Conservation (phyloP, 2,797 vertebrate genomes). For the Tachyglossus aculeatus region DNA sequence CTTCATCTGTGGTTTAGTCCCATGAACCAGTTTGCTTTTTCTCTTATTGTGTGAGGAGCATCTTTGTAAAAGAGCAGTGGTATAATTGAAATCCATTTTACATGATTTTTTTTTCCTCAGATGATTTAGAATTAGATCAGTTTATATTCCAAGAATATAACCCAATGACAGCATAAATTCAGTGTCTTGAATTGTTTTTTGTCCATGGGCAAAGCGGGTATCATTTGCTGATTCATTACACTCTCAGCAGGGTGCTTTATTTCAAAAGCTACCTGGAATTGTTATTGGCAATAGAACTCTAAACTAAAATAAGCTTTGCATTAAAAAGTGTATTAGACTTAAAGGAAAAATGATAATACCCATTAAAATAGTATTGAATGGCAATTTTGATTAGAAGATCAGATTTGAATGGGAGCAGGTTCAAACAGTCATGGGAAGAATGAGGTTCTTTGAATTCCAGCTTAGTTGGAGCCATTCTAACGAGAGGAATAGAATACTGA, state of each 20-base stretch:
- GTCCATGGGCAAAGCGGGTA: conserved; percentile 49
- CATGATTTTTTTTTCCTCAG: conserved; percentile 51
- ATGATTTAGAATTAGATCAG: conserved; percentile 69
- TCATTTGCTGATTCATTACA: conserved; percentile 76
- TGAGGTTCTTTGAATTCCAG: not conserved
- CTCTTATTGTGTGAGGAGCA: conserved; percentile 24
- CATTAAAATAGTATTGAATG: conserved; percentile 45
- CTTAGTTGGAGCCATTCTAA: not conserved
- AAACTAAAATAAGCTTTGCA: conserved; percentile 51
- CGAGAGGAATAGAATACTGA: not conserved
- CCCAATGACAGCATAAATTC: conserved; percentile 44
- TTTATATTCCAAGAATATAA: conserved; percentile 63
- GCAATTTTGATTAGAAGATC: conserved; percentile 17
- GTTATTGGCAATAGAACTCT: conserved; percentile 16
- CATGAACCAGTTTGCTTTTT: conserved; percentile 30
- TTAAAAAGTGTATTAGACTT: conserved; percentile 42
- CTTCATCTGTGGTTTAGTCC: conserved; percentile 27
- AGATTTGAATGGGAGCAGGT: not conserved
- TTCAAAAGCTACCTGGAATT: conserved; percentile 65
- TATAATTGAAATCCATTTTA: conserved; percentile 66
- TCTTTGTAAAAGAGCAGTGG: conserved; percentile 51
- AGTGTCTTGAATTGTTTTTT: conserved; percentile 50
- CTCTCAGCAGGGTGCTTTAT: conserved; percentile 65
- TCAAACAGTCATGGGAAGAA: not conserved
- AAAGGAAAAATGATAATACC: not conserved